phyloP scores from a whole-genome alignment of 92 coral and sea anemone species.

The Porites lobata region DNA sequence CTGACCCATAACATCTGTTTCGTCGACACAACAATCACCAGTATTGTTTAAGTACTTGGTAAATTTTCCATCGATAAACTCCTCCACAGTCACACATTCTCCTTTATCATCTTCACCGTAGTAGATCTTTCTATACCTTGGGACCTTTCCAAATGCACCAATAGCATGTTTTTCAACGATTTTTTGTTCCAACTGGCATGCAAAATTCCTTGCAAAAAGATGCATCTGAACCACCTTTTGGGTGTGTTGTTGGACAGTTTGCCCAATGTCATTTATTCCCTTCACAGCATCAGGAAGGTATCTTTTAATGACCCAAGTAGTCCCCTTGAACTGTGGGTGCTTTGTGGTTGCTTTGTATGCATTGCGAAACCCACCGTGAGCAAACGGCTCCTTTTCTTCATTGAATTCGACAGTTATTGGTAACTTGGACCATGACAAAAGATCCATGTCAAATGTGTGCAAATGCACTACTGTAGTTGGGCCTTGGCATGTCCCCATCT shows the following conservation, averaged over 20 bases:
- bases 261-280: constrained; percentile 30
- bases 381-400: neutral
- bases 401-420: too few species aligned
- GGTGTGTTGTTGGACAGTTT: constrained; percentile 58
- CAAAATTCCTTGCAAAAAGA: constrained; percentile 70
- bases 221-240: constrained; percentile 78
- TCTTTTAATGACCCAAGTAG: constrained; percentile 71
- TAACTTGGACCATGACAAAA: too few species aligned
- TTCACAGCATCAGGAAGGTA: constrained; percentile 53
- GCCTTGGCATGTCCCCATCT: too few species aligned
- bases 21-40: constrained; percentile 59
- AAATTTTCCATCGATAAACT: constrained; percentile 72
- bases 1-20: constrained; percentile 33
- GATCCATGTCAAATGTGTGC: too few species aligned
- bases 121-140: constrained; percentile 63
- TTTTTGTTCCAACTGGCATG: constrained; percentile 12
- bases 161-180: constrained; percentile 10
- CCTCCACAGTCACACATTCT: constrained; percentile 80
- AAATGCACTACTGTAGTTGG: too few species aligned
- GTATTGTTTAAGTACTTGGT: constrained; percentile 77
- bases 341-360: constrained; percentile 62
- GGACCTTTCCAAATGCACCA: constrained; percentile 42
- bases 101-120: constrained; percentile 50
- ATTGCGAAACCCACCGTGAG: constrained; percentile 52
- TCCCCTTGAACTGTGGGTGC: constrained; percentile 27